Percentiles rank a stretch among this genome's conserved stretches.
Evolutionary conservation across 1,140 invertebrate species (phyloP).

Genomic region (Brachionus paranguensis): DNA sequence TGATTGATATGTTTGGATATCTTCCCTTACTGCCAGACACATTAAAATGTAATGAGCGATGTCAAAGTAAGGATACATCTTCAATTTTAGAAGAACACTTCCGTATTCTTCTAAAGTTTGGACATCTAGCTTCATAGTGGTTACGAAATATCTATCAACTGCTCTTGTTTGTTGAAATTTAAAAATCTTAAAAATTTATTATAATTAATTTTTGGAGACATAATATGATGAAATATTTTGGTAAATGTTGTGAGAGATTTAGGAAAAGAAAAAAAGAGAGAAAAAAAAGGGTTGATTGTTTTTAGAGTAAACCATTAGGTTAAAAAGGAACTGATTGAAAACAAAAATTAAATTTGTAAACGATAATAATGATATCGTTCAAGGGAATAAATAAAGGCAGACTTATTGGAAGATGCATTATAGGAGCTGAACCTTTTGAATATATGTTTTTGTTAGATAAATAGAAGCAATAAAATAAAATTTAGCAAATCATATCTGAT

Average conservation of each 20-base stretch:
- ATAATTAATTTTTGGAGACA: background rate
- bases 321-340: background rate
- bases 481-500: constrained; percentile 2
- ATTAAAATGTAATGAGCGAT: constrained; percentile 30
- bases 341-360: background rate
- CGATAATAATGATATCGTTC: background rate
- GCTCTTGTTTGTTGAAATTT: background rate
- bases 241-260: background rate
- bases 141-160: background rate
- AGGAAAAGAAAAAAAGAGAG: background rate
- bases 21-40: constrained; percentile 27
- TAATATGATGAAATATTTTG: background rate
- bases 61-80: constrained; percentile 40
- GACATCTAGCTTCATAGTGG: constrained; percentile 3
- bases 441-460: background rate
- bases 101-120: constrained; percentile 17
- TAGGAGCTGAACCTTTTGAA: background rate
- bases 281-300: too few relatives aligned
- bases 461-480: constrained; percentile 5
- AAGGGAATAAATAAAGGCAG: background rate
- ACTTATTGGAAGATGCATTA: background rate
- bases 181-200: background rate
- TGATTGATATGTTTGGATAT: constrained; percentile 32
- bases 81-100: constrained; percentile 36
- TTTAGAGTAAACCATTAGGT: too few relatives aligned